A percentile compares a stretch with the other conserved stretches of the same genome.
Evolutionary conservation across 2,888 invertebrate genomes (phyloP).

Genomic region (Sialis lutaria): DNA sequence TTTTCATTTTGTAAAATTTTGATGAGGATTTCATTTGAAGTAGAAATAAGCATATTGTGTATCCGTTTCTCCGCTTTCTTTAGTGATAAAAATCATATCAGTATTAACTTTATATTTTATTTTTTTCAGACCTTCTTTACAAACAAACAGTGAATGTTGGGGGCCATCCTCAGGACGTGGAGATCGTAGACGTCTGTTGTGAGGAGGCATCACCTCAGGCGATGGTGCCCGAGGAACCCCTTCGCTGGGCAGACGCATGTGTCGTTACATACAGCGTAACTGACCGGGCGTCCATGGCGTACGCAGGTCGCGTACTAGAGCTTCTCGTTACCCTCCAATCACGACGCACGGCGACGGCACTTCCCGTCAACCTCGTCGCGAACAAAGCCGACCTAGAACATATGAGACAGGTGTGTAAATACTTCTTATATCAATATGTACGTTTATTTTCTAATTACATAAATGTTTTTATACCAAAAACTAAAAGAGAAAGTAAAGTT

Average conservation of each 20-base stretch:
- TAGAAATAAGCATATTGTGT: too few species aligned
- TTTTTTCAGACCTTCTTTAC: constrained; percentile 54
- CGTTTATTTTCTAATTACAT: too few species aligned
- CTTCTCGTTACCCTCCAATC: constrained; percentile 26
- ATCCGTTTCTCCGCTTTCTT: too few species aligned
- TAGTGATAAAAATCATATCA: too few species aligned
- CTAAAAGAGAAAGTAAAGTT: too few species aligned
- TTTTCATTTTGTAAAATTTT: too few species aligned
- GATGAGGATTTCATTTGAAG: too few species aligned
- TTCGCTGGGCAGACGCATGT: constrained; percentile 65
- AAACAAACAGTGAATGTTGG: constrained; percentile 56
- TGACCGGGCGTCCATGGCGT: constrained; percentile 49
- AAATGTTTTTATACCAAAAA: too few species aligned
- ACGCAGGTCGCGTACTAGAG: constrained; percentile 46
- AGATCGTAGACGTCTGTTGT: constrained; percentile 64
- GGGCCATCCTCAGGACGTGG: constrained; percentile 53
- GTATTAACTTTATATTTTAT: constrained; percentile 7
- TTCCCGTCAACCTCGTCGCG: constrained; percentile 49
- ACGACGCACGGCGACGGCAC: constrained; percentile 26
- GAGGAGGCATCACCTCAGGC: constrained; percentile 27
- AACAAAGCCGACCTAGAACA: constrained; percentile 70
- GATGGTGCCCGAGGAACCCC: constrained; percentile 33
- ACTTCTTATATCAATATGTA: not conserved
- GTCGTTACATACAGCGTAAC: constrained; percentile 63
- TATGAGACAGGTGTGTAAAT: constrained; percentile 44